Percentiles rank a stretch among this genome's conserved stretches.
Evolutionary conservation across 2,113 vertebrate genomes (phyloP).

Genomic region (Herpetotheres cachinnans): DNA sequence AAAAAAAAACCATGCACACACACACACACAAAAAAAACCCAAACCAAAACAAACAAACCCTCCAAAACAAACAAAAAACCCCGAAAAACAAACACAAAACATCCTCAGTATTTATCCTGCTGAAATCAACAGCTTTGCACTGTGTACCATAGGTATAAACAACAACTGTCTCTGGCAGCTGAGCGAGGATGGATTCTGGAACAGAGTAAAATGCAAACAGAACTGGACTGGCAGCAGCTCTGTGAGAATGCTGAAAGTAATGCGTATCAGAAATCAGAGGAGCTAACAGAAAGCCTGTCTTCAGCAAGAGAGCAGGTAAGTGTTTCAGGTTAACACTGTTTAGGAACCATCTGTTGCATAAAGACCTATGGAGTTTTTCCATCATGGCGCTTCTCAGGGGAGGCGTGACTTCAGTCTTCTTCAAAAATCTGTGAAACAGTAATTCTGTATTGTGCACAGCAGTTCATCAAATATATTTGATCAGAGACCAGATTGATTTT

Average conservation of each 20-base stretch:
- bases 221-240: slow-evolving; percentile 80
- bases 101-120: not conserved
- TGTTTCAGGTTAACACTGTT: not conserved
- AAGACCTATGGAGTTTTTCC: not conserved
- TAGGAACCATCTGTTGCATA: not conserved
- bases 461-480: not conserved
- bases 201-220: slow-evolving; percentile 72
- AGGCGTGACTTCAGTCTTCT: not conserved
- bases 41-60: not conserved
- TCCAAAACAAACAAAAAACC: not conserved
- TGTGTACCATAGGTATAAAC: slow-evolving; percentile 75
- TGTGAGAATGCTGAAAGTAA: slow-evolving; percentile 72
- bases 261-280: slow-evolving; percentile 74
- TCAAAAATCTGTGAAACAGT: not conserved
- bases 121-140: not conserved
- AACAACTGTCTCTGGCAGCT: slow-evolving; percentile 70
- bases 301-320: slow-evolving; percentile 78
- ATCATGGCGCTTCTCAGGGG: not conserved
- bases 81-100: not conserved
- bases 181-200: slow-evolving; percentile 74
- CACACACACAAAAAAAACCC: not conserved
- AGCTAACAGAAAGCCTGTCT: slow-evolving; percentile 73
- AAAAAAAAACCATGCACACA: no score
- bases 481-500: not conserved
- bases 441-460: not conserved